Evolutionary conservation across 1,140 invertebrate genomes (phyloP), one percentile per base, ranked within the genome.

Genomic region (Mercenaria mercenaria): DNA sequence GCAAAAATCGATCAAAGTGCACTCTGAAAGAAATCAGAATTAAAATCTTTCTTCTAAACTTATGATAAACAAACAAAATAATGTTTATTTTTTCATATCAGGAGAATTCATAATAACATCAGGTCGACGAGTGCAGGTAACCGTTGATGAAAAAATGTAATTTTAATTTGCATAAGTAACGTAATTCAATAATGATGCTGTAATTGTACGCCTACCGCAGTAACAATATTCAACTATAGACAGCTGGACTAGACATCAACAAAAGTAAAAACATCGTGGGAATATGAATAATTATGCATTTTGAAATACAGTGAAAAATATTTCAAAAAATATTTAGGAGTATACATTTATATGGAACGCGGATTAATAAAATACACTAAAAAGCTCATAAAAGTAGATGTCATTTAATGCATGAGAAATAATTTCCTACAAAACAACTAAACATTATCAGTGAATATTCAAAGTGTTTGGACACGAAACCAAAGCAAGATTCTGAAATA

Each of bases 161-260:
- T 72, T 72, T 72, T 72, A 72, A 72, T 72, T 72, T 72, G 67
- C 67, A 72, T 72, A 72, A 72, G 67, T 72, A 72, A 72, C 67
- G 67, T 72, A 72, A 72, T 72, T 72, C 67, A 72, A 67, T 67
- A 67, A 67, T 4, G 32, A 34, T 2, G 20, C 10, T 3, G 67
- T 39, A 72, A 20, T 72, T 72, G 67, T 39, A 23, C 34, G 67
- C 34, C 67, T 72, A 23, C 67, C 67, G 29, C 59, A 29, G 23
- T 26, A 64, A 8, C 1, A 29, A 64, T n/a, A 64, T 64, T 64
- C n/a, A 15, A 23, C 26, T 6, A 29, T 26, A 72, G 67, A 39
- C 67, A 72, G 67, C 23, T 72, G 67, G 67, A 72, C 67, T 72
- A 3, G 15, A 2, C 4, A 23, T 29, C 10, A 72, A 72, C 11